Evolutionary conservation across 2,888 invertebrate species (phyloP).

Genomic region (Thumatha senex): DNA sequence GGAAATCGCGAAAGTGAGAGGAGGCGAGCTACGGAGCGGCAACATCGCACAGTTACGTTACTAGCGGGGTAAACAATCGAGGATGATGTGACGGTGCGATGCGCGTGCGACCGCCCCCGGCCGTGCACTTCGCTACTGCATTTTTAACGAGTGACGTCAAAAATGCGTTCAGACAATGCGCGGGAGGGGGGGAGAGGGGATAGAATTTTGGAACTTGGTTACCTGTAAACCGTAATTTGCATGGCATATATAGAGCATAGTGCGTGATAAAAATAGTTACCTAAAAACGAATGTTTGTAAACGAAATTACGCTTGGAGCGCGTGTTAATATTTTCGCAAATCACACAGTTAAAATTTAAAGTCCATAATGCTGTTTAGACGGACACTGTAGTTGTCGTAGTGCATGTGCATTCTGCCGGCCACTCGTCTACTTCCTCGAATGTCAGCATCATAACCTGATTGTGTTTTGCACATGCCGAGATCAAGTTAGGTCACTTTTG

Average conservation of each 20-base stretch:
- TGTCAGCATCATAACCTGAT: constrained; percentile 58
- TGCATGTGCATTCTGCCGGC: constrained; percentile 10
- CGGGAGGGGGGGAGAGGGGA: constrained; percentile 6
- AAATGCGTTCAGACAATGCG: constrained; percentile 27
- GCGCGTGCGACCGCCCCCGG: constrained; percentile 73
- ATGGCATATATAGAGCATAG: no score
- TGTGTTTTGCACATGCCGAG: constrained; percentile 57
- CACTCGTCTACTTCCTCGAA: constrained; percentile 59
- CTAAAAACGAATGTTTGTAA: constrained; percentile 44
- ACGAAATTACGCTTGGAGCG: constrained; percentile 28
- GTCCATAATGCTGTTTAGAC: no score
- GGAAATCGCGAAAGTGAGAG: constrained; percentile 79
- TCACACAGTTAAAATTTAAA: constrained; percentile 20
- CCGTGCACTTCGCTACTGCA: constrained; percentile 75
- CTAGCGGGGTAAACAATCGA: constrained; percentile 78
- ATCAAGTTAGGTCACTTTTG: constrained; percentile 34
- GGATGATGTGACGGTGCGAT: constrained; percentile 64
- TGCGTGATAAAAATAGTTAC: constrained; percentile 24
- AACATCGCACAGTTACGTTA: constrained; percentile 76
- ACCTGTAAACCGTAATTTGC: constrained; percentile 15
- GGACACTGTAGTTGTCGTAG: not conserved
- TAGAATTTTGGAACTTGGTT: constrained; percentile 2
- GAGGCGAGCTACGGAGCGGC: constrained; percentile 73
- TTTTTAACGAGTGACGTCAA: constrained; percentile 72
- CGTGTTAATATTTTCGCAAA: constrained; percentile 28